phyloP scores from a whole-genome alignment of 1,140 invertebrate species.

The Mylabris phalerata region DNA sequence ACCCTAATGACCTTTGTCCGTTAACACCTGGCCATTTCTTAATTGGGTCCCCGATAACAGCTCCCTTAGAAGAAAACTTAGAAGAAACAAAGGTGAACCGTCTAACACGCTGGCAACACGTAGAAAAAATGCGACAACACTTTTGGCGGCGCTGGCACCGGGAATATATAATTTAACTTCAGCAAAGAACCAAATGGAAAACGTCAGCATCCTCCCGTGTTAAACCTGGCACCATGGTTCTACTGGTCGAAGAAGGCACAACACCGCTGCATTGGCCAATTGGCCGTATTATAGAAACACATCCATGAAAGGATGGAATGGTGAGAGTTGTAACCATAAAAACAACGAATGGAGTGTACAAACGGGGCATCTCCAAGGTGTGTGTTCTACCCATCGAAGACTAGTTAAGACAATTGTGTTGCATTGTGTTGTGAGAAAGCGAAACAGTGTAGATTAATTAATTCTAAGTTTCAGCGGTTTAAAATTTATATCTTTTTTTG shows the following conservation, averaged over 20 bases:
- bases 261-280: conserved; percentile 33
- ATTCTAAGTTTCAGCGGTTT: no score
- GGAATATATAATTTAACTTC: conserved; percentile 34
- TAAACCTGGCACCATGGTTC: conserved; percentile 26
- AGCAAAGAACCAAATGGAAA: conserved; percentile 10
- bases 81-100: conserved; percentile 18
- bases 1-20: conserved; percentile 24
- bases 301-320: conserved; percentile 27
- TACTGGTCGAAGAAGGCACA: conserved; percentile 23
- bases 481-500: no score
- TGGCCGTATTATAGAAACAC: conserved; percentile 24
- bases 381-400: no score
- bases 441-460: no score
- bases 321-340: conserved; percentile 13
- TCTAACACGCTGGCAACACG: conserved; percentile 27
- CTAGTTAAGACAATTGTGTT: no score
- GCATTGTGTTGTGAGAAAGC: no score
- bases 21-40: conserved; percentile 39
- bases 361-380: no score
- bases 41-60: conserved; percentile 32
- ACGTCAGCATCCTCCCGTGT: conserved; percentile 1
- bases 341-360: conserved; percentile 18
- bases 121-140: conserved; percentile 18
- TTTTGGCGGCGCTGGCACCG: conserved; percentile 36
- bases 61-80: not conserved